phyloP scores from a whole-genome alignment of 2,797 vertebrate genomes.

The Phoeniculus purpureus region DNA sequence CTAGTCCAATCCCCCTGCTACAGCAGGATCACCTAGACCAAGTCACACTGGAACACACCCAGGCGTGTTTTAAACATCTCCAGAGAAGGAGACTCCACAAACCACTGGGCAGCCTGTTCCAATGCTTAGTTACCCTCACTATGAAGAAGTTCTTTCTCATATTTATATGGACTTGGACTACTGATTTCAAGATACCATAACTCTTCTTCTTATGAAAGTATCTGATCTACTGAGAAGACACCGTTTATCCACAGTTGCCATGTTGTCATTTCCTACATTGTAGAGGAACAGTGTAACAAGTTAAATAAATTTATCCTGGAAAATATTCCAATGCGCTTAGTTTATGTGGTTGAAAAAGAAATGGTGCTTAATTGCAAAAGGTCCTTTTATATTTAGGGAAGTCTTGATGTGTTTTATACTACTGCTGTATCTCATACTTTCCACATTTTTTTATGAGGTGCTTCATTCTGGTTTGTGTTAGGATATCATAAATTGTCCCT shows the following conservation, averaged over 20 bases:
- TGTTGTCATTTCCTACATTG: neutral
- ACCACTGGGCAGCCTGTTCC: no score
- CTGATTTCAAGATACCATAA: neutral
- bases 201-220: neutral
- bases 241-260: neutral
- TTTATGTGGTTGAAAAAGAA: conserved; percentile 45
- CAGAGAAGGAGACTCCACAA: no score
- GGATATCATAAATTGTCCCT: neutral
- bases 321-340: conserved; percentile 45
- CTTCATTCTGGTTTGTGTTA: conserved; percentile 25
- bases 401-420: neutral
- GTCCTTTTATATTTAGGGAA: conserved; percentile 52
- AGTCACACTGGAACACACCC: no score
- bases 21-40: no score
- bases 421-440: conserved; percentile 19
- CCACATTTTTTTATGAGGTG: conserved; percentile 19
- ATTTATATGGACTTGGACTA: conserved; percentile 32
- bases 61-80: no score
- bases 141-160: no score
- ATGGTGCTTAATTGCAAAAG: conserved; percentile 34
- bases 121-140: no score
- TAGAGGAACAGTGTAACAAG: neutral
- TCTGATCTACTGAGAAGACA: neutral
- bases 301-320: conserved; percentile 41
- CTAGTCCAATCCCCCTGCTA: no score